Percentiles rank a stretch among this genome's conserved stretches.
phyloP scores from a whole-genome alignment of 2,888 invertebrate species.

The Heliconius sara region DNA sequence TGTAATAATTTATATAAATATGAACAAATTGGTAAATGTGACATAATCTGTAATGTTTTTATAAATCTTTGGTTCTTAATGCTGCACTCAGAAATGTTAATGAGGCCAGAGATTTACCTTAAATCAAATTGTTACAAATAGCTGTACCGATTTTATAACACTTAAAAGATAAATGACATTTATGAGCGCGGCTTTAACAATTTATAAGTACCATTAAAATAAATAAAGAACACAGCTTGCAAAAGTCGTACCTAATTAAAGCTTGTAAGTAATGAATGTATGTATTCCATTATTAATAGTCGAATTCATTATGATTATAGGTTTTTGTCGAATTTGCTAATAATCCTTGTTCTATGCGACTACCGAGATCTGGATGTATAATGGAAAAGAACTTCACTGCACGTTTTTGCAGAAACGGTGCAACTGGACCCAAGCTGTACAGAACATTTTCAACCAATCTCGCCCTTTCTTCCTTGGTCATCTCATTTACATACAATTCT shows the following conservation, averaged over 20 bases:
- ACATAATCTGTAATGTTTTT: neutral
- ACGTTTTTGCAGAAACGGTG: conserved; percentile 79
- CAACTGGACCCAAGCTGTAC: conserved; percentile 88
- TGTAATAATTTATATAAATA: conserved; percentile 3
- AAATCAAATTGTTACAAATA: neutral
- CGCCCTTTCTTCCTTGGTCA: conserved; percentile 88
- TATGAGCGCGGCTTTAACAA: neutral
- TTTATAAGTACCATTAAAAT: neutral
- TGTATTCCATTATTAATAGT: conserved; percentile 61
- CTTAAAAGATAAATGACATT: neutral
- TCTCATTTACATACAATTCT: conserved; percentile 89
- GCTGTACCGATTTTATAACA: neutral
- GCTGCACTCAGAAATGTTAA: neutral
- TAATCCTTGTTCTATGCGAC: conserved; percentile 59
- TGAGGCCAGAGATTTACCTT: neutral
- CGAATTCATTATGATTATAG: conserved; percentile 50
- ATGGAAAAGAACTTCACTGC: conserved; percentile 91
- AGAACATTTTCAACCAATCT: conserved; percentile 92
- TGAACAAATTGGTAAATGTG: conserved; percentile 3
- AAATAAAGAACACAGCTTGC: neutral
- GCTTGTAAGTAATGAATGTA: neutral
- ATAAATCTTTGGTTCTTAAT: neutral
- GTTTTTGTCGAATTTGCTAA: conserved; percentile 55
- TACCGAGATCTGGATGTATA: conserved; percentile 91
- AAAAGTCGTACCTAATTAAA: conserved; percentile 13